Conservation (phyloP, 2,797 vertebrate genomes). For the Mycteria americana region DNA sequence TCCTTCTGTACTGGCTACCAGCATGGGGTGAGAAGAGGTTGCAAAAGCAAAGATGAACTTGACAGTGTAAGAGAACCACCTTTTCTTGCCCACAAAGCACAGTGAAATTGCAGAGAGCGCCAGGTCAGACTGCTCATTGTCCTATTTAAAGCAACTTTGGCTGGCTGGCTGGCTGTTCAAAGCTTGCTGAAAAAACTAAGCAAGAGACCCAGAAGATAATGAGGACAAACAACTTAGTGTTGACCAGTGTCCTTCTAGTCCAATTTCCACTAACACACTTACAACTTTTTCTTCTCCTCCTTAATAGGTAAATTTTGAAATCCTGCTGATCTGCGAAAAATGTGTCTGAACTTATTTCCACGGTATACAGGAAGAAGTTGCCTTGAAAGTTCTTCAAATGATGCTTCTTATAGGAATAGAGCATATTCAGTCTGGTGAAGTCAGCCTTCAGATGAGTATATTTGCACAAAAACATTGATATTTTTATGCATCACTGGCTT, state of each 20-base stretch:
- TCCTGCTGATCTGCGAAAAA: not conserved
- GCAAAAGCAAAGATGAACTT: not conserved
- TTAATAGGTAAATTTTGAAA: not conserved
- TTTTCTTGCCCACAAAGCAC: not conserved
- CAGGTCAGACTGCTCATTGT: not conserved
- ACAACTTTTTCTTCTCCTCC: not conserved
- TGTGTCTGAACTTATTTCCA: not conserved
- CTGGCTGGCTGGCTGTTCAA: not conserved
- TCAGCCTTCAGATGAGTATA: not conserved
- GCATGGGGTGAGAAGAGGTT: not conserved
- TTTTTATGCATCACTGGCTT: not conserved
- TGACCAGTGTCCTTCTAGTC: not conserved
- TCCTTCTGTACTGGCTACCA: not conserved
- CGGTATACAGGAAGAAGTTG: not conserved
- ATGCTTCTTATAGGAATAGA: not conserved
- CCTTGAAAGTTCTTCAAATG: not conserved
- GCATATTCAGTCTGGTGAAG: not conserved
- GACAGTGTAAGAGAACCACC: not conserved
- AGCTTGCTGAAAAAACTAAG: not conserved
- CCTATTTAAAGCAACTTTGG: not conserved
- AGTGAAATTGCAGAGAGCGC: not conserved
- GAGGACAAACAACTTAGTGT: not conserved
- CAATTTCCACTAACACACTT: not conserved
- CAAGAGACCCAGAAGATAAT: not conserved
- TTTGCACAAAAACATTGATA: not conserved